phyloP scores from a whole-genome alignment of 2,888 invertebrate species.

The Pelosia muscerda region DNA sequence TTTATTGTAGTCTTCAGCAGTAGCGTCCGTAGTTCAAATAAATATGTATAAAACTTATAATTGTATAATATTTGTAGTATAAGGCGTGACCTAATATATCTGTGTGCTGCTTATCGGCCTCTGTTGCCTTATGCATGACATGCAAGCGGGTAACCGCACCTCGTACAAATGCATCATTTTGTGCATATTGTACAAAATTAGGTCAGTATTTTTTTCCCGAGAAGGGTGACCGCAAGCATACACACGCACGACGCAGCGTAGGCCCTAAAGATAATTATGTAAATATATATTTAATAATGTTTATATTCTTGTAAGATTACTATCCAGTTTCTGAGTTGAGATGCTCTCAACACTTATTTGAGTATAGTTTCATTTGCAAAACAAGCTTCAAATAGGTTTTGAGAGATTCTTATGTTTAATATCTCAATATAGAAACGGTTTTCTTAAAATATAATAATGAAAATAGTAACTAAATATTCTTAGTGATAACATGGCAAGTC shows the following conservation, averaged over 20 bases:
- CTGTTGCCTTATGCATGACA: too few species aligned
- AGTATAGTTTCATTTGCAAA: not conserved
- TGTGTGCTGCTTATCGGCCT: not conserved
- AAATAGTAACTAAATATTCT: not conserved
- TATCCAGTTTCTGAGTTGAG: not conserved
- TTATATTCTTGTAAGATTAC: not conserved
- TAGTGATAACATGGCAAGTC: not conserved
- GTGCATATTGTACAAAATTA: too few species aligned
- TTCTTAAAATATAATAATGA: not conserved
- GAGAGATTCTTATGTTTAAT: not conserved
- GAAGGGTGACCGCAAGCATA: too few species aligned
- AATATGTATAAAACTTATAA: not conserved
- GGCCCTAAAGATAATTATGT: not conserved
- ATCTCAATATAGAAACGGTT: not conserved
- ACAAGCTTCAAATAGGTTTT: not conserved
- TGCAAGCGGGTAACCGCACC: too few species aligned
- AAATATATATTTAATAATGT: constrained; percentile 1
- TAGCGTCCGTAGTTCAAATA: constrained; percentile 7
- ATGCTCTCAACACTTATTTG: not conserved
- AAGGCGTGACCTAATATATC: not conserved
- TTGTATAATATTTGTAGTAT: not conserved
- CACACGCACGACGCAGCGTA: too few species aligned
- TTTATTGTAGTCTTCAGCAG: not conserved
- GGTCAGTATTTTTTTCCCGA: too few species aligned
- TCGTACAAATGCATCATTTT: too few species aligned